These are phyloP conservation scores for Mohoua ochrocephala DNA, from an alignment of 2,113 vertebrate genomes.

Conservation along the genomic window DNA sequence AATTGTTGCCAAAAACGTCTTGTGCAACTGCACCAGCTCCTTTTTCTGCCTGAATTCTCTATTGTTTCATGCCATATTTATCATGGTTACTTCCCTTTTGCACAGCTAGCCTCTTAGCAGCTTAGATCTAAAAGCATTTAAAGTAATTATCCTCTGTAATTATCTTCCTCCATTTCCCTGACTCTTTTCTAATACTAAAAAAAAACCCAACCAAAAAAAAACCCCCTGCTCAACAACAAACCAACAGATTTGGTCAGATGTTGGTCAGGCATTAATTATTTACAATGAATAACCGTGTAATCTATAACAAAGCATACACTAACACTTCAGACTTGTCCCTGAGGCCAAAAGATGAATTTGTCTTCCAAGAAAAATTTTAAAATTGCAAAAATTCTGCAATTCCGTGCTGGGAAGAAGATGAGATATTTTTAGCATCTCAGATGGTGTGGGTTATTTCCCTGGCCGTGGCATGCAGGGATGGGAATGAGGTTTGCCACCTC, in stretches of 20 bases:
- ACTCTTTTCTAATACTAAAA: neutral
- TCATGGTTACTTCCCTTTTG: neutral
- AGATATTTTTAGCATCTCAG: neutral
- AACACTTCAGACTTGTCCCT: neutral
- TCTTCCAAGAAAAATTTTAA: neutral
- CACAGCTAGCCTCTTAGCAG: slow-evolving; percentile 26
- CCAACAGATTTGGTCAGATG: neutral
- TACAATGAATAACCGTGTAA: neutral
- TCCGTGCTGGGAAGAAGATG: neutral
- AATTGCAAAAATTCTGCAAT: neutral
- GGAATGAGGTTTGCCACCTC: neutral
- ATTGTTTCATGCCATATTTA: slow-evolving; percentile 19
- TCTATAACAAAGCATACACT: neutral
- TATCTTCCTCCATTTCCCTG: neutral
- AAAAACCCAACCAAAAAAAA: neutral
- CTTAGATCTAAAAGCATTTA: slow-evolving; percentile 29
- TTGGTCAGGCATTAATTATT: neutral
- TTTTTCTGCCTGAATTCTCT: neutral
- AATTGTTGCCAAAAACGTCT: slow-evolving; percentile 40
- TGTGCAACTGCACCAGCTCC: neutral
- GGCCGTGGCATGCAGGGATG: neutral
- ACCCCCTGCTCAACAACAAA: neutral
- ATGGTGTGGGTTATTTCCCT: neutral
- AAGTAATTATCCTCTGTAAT: slow-evolving; percentile 16
- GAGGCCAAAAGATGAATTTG: neutral